A percentile compares a stretch with the other conserved stretches of the same genome.
phyloP scores from a whole-genome alignment of 2,888 invertebrate species.

The Selenia dentaria region DNA sequence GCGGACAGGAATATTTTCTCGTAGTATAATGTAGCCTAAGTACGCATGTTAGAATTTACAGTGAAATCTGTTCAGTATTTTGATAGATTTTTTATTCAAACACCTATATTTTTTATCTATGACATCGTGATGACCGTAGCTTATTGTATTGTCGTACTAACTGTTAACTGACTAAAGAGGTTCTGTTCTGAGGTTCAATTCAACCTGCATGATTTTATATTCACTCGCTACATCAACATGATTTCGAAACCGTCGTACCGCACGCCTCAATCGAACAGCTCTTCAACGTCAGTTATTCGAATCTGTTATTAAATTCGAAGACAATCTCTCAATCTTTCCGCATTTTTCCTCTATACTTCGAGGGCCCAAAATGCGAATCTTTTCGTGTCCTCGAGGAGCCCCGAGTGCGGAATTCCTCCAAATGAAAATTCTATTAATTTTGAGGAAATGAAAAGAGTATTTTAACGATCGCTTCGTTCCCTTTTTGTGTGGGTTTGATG shows the following conservation, averaged over 20 bases:
- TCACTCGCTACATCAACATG: slow-evolving; percentile 5
- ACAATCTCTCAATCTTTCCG: slow-evolving; percentile 57
- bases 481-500: slow-evolving; percentile 18
- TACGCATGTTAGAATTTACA: too few relatives aligned
- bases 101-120: too few relatives aligned
- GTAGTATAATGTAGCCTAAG: too few relatives aligned
- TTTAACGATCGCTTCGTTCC: slow-evolving; percentile 20
- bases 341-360: slow-evolving; percentile 12
- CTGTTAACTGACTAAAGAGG: too few relatives aligned
- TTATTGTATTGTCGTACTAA: too few relatives aligned
- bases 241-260: slow-evolving; percentile 22
- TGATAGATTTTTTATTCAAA: too few relatives aligned
- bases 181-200: too few relatives aligned
- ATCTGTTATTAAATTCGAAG: slow-evolving; percentile 74
- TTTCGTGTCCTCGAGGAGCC: background rate
- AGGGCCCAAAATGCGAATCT: slow-evolving; percentile 35
- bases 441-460: slow-evolving; percentile 21
- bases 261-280: slow-evolving; percentile 7
- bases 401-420: slow-evolving; percentile 12
- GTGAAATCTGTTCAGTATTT: too few relatives aligned
- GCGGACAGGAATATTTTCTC: too few relatives aligned
- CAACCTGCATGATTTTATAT: too few relatives aligned
- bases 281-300: slow-evolving; percentile 55
- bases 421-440: slow-evolving; percentile 26
- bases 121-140: too few relatives aligned